Conservation (phyloP, 2,113 vertebrate species). For the Ammodytes dubius region DNA sequence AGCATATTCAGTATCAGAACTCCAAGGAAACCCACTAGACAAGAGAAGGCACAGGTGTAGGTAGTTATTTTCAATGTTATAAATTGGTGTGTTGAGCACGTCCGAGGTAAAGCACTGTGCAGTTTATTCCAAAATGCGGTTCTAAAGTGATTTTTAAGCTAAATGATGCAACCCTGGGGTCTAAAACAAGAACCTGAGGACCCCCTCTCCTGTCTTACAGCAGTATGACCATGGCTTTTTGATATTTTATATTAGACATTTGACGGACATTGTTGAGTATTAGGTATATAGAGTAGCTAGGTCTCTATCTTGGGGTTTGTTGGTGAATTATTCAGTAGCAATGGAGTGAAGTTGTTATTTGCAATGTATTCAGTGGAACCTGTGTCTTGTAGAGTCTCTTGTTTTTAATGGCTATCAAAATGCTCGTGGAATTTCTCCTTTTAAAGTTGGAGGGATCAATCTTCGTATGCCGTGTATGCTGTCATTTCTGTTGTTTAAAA, state of each 20-base stretch:
- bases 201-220: conserved; percentile 31
- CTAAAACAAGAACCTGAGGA: conserved; percentile 5
- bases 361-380: conserved; percentile 76
- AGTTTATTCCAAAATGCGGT: conserved; percentile 38
- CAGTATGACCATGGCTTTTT: conserved; percentile 71
- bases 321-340: conserved; percentile 82
- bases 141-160: conserved; percentile 55
- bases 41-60: conserved; percentile 16
- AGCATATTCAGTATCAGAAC: conserved; percentile 36
- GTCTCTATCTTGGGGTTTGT: conserved; percentile 82
- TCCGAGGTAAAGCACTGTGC: conserved; percentile 52
- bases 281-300: conserved; percentile 81
- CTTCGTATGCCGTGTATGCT: conserved; percentile 60
- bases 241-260: conserved; percentile 75
- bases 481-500: conserved; percentile 50
- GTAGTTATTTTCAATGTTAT: conserved; percentile 20
- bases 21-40: conserved; percentile 10
- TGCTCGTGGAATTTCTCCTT: conserved; percentile 43
- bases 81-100: conserved; percentile 44
- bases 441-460: conserved; percentile 60
- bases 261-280: conserved; percentile 81
- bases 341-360: conserved; percentile 77
- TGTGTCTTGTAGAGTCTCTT: conserved; percentile 76
- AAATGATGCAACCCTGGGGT: conserved; percentile 45
- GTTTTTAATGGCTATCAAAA: conserved; percentile 86